Base-by-base conservation (phyloP, 2,888 invertebrate species). In the Hedya salicella region DNA sequence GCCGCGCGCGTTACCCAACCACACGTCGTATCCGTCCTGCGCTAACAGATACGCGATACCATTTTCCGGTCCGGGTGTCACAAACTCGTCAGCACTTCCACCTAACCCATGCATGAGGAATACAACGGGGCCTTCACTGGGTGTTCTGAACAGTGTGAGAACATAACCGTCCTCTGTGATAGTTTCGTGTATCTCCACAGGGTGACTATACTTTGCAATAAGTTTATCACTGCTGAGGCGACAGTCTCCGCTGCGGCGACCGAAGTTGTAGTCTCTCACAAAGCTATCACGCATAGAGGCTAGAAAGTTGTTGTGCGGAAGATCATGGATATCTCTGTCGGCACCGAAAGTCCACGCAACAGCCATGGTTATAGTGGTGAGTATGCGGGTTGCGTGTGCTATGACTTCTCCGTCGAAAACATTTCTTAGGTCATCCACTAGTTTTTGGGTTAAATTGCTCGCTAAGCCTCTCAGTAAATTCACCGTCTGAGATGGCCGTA, bases 1-100 rank as follows among this genome's bases (percentile, higher is more conserved):
- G 3, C 97, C 97, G 0, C 97, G 93, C 5, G 94, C 93, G 80
- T 97, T 97, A 0, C 95, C 95, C 82, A 97, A 82, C 97, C 97
- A 97, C 0, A 96, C 95, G 72, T 96, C 96, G 74, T 94, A 95
- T 5, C 95, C 95, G 59, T 91, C 85, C 48, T 94, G 92, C 0
- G 94, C 93, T 1, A 96, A 79, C 0, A 93, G 75, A 70, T 89
- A 94, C 0, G 87, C 87, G 8, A 89, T 72, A 0, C 82, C 83
- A 57, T 70, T 78, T 1, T 78, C 76, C 0, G 82, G 81, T 0
- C 90, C 90, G 0, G 85, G 76, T 14, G 86, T 53, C 1, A 90
- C 73, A 50, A 73, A 90, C 66, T 89, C 88, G 53, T 89, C 88
- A 1, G 88, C 78, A 69, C 87, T 85, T 0, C 83, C 83, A 2